phyloP scores from a whole-genome alignment of 2,888 invertebrate species.

The Aphidoletes aphidimyza region DNA sequence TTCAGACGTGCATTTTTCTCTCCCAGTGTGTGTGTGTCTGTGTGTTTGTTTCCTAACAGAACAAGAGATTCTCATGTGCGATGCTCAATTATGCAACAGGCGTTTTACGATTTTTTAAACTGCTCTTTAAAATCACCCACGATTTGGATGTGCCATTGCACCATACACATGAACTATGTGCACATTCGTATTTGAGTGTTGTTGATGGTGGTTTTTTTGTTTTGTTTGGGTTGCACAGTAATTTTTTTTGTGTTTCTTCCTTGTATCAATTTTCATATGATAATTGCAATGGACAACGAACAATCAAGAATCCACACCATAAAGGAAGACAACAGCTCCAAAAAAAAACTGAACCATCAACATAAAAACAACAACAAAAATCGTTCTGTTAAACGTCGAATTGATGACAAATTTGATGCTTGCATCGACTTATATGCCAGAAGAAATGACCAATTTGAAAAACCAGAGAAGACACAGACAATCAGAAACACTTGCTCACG shows the following conservation, averaged over 20 bases:
- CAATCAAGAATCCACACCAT: background rate
- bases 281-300: conserved; percentile 21
- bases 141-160: background rate
- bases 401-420: conserved; percentile 12
- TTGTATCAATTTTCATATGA: background rate
- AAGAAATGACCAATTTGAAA: background rate
- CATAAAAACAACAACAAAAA: too few species aligned
- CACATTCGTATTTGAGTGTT: background rate
- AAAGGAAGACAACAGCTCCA: background rate
- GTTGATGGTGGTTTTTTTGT: background rate
- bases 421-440: background rate
- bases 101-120: conserved; percentile 17
- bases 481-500: conserved; percentile 15
- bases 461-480: too few species aligned
- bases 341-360: too few species aligned
- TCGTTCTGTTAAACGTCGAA: background rate
- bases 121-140: conserved; percentile 24
- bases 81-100: conserved; percentile 44
- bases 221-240: too few species aligned
- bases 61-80: conserved; percentile 34
- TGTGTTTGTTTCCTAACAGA: too few species aligned
- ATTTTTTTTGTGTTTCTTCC: too few species aligned
- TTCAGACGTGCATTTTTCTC: background rate
- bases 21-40: too few species aligned
- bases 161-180: background rate